These are phyloP conservation scores for Ptychodera flava DNA, from an alignment of 35 echinoderm and acorn worm genomes.

Conservation along the genomic window DNA sequence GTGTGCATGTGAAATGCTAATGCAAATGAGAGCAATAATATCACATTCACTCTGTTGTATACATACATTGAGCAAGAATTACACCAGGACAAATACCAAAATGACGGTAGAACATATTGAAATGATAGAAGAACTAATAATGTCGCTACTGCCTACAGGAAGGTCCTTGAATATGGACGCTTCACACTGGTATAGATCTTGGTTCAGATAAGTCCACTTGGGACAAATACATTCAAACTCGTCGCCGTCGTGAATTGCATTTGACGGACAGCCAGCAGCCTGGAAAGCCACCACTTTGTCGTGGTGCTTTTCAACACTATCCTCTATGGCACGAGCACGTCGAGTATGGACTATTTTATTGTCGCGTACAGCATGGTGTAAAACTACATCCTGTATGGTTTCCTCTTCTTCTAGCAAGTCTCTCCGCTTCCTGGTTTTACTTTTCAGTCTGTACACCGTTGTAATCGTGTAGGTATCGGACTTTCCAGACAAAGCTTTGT, in stretches of 20 bases:
- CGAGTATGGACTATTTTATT: slow-evolving; percentile 11
- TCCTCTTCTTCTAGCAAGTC: background rate
- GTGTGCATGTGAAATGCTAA: no score
- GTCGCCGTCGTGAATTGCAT: slow-evolving; percentile 23
- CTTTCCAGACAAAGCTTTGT: slow-evolving; percentile 58
- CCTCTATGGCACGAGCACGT: slow-evolving; percentile 30
- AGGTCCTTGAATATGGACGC: background rate
- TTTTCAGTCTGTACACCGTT: slow-evolving; percentile 49
- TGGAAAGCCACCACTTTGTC: slow-evolving; percentile 20
- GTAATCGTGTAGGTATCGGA: slow-evolving; percentile 64
- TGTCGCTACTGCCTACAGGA: background rate
- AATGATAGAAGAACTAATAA: background rate
- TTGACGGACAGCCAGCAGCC: slow-evolving; percentile 48
- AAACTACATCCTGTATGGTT: background rate
- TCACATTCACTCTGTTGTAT: no score
- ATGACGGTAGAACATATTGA: no score
- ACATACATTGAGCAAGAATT: no score
- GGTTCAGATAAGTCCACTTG: background rate
- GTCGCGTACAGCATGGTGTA: slow-evolving; percentile 15
- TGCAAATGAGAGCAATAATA: no score
- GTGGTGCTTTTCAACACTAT: slow-evolving; percentile 32
- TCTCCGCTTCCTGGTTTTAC: slow-evolving; percentile 17
- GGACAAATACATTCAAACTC: slow-evolving; percentile 57
- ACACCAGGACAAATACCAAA: no score
- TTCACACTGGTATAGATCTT: background rate